Evolutionary conservation across 2,797 vertebrate species (phyloP).

Genomic region (Spondyliosoma cantharus): DNA sequence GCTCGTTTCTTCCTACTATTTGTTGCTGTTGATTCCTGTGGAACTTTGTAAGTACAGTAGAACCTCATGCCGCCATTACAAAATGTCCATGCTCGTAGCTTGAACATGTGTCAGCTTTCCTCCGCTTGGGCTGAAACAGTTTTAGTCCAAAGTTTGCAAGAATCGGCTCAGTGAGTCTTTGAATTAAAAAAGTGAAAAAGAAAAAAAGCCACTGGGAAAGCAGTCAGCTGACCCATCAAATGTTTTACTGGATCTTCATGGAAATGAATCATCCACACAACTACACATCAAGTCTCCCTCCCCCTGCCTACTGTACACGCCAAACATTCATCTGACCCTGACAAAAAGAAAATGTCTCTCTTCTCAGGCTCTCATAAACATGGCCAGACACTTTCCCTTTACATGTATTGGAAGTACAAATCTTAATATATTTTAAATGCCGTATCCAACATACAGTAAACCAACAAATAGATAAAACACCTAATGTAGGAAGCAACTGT

Average conservation of each 20-base stretch:
- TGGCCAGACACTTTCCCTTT: constrained; percentile 74
- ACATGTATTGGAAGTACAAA: constrained; percentile 76
- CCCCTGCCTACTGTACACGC: constrained; percentile 55
- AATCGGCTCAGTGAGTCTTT: constrained; percentile 83
- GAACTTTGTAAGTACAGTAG: constrained; percentile 81
- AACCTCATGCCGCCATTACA: constrained; percentile 75
- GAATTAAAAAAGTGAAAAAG: constrained; percentile 47
- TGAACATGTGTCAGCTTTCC: constrained; percentile 73
- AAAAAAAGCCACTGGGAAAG: constrained; percentile 48
- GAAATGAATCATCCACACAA: constrained; percentile 59
- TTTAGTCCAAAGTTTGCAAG: constrained; percentile 78
- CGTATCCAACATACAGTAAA: constrained; percentile 62
- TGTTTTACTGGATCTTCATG: constrained; percentile 64
- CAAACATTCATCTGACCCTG: constrained; percentile 64
- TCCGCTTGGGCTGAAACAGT: constrained; percentile 75
- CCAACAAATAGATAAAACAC: constrained; percentile 60
- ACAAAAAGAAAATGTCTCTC: constrained; percentile 71
- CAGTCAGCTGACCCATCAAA: constrained; percentile 65
- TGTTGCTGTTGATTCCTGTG: constrained; percentile 82
- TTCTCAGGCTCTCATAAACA: constrained; percentile 81
- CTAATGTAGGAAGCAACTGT: constrained; percentile 72
- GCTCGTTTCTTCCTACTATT: constrained; percentile 78
- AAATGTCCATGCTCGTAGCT: constrained; percentile 77
- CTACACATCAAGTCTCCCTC: constrained; percentile 46
- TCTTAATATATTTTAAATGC: constrained; percentile 73